A percentile compares a stretch with the other conserved stretches of the same genome.
phyloP scores from a whole-genome alignment of 2,797 vertebrate species.

The Geotrypetes seraphini region DNA sequence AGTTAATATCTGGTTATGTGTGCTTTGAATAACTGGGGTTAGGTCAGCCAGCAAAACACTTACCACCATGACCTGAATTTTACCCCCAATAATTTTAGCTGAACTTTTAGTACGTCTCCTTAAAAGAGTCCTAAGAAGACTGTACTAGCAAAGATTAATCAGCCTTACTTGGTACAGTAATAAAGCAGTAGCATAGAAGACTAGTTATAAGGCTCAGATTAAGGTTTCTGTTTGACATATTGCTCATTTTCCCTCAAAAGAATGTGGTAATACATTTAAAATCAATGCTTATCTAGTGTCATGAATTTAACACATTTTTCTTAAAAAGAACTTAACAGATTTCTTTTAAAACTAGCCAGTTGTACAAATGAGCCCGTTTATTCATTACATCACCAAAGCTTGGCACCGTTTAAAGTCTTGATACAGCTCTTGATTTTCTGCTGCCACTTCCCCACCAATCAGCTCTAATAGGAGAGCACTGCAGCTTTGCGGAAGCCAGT shows the following conservation, averaged over 20 bases:
- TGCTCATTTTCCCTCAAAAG: not conserved
- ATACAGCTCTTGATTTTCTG: not conserved
- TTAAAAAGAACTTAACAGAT: too few relatives aligned
- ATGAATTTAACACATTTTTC: constrained; percentile 25
- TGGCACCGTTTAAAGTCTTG: not conserved
- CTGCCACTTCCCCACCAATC: not conserved
- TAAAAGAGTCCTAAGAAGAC: constrained; percentile 1
- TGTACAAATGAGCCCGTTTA: constrained; percentile 28
- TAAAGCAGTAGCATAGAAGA: not conserved
- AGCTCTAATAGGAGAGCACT: not conserved
- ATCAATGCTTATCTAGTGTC: constrained; percentile 30
- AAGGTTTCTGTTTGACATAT: not conserved
- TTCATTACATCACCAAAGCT: constrained; percentile 33
- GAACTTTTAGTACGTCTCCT: not conserved
- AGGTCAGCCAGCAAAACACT: too few relatives aligned
- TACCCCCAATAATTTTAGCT: too few relatives aligned
- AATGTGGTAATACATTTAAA: constrained; percentile 13
- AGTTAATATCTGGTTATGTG: too few relatives aligned
- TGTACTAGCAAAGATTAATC: not conserved
- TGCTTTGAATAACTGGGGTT: too few relatives aligned
- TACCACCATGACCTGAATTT: too few relatives aligned
- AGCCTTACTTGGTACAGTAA: not conserved
- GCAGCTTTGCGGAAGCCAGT: not conserved
- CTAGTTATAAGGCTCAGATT: not conserved
- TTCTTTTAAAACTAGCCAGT: constrained; percentile 26